phyloP scores from a whole-genome alignment of 2,113 vertebrate species.

The Herpailurus yagouaroundi region DNA sequence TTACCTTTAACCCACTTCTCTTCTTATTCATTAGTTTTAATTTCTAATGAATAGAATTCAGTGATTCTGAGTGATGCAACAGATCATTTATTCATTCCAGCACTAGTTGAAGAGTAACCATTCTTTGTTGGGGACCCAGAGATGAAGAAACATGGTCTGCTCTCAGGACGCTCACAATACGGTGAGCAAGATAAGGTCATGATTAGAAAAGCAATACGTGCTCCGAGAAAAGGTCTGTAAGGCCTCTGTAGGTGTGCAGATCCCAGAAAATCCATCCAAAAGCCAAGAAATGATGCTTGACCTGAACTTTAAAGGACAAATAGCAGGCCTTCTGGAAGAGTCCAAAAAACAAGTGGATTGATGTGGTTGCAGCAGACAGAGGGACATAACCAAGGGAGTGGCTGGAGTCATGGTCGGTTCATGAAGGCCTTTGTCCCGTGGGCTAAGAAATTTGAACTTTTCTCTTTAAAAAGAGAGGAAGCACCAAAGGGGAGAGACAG shows the following conservation, averaged over 20 bases:
- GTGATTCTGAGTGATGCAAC: not conserved
- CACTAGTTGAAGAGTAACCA: not conserved
- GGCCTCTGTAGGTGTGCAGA: not conserved
- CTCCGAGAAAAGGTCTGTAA: not conserved
- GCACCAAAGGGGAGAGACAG: not conserved
- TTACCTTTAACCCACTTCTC: not conserved
- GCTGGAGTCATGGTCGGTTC: not conserved
- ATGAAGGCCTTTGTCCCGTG: not conserved
- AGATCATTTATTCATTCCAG: not conserved
- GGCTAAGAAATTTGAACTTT: not conserved
- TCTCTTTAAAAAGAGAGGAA: not conserved
- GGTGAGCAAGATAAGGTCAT: not conserved
- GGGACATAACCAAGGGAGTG: not conserved
- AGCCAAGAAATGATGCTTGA: not conserved
- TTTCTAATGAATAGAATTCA: not conserved
- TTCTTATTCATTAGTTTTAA: conserved; percentile 39
- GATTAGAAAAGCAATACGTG: not conserved
- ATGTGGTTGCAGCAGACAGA: not conserved
- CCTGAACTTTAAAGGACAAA: not conserved
- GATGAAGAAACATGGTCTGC: not conserved
- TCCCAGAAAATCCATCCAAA: not conserved
- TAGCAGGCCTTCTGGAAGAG: not conserved
- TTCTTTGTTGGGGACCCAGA: not conserved
- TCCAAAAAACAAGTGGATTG: not conserved
- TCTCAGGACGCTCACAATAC: not conserved